These are phyloP conservation scores for Aphidius colemani DNA, from an alignment of 2,888 invertebrate species.

Conservation along the genomic window DNA sequence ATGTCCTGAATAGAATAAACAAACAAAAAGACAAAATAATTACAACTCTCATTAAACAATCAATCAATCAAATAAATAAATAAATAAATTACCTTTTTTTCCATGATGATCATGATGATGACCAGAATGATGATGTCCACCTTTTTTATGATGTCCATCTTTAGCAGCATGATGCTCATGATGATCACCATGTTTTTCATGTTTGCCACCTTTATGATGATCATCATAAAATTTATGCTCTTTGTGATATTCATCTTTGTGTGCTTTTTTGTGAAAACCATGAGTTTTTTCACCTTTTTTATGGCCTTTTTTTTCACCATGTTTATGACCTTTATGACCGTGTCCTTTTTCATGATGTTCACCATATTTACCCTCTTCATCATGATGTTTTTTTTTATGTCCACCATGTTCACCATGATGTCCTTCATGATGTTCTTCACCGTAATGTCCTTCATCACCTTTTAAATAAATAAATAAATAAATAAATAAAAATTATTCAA, in stretches of 20 bases:
- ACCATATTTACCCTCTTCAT: conserved; percentile 68
- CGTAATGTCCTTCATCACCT: conserved; percentile 67
- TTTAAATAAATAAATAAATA: too few relatives aligned
- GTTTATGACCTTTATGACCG: conserved; percentile 79
- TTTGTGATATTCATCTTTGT: conserved; percentile 76
- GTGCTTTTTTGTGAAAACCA: conserved; percentile 83
- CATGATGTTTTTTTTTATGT: conserved; percentile 69
- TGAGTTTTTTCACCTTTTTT: conserved; percentile 84
- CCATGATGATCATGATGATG: conserved; percentile 68
- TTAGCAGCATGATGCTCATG: conserved; percentile 70
- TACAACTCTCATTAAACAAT: too few relatives aligned
- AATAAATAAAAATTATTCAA: too few relatives aligned
- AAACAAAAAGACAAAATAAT: too few relatives aligned
- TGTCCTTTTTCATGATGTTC: conserved; percentile 71
- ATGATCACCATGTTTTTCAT: conserved; percentile 71
- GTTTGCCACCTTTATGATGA: conserved; percentile 63
- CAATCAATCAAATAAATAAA: too few relatives aligned
- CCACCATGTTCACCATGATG: conserved; percentile 70
- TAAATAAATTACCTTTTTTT: conserved; percentile 61
- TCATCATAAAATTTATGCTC: conserved; percentile 66
- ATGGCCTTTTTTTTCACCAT: conserved; percentile 81
- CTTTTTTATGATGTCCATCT: conserved; percentile 61
- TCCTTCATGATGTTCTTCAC: conserved; percentile 65
- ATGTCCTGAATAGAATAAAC: conserved; percentile 49
- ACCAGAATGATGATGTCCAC: conserved; percentile 67